Evolutionary conservation across 2,888 invertebrate species (phyloP), one percentile per base, ranked within the genome.

Genomic region (Tipula helvola): DNA sequence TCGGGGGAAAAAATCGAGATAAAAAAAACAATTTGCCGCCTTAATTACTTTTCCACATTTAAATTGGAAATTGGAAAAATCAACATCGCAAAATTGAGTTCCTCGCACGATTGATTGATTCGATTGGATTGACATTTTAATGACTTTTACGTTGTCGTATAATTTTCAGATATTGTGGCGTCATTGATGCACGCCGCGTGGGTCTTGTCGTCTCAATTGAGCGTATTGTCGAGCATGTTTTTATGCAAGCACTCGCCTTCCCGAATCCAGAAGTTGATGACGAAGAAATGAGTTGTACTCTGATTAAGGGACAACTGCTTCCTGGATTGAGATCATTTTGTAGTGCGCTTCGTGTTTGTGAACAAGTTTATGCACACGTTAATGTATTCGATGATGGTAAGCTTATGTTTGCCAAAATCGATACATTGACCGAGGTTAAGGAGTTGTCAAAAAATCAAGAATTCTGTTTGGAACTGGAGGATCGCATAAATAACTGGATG

Each of bases 151-250:
- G 1, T 39, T 39, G 28, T 28, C 28, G 7, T 52, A 52, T 52
- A 16, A 57, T 57, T 44, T 84, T 16, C 87, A 94, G 94, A 88
- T 96, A 95, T 89, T 97, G 97, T 88, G 97, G 97, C 2, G 93
- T 97, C 16, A 93, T 97, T 52, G 96, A 97, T 89, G 95, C 95
- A 0, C 93, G 94, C 87, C 94, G 95, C 89, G 95, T 97, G 83
- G 96, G 96, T 0, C 92, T 98, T 88, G 95, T 98, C 87, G 95
- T 97, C 1, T 96, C 97, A 0, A 95, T 98, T 88, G 97, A 98
- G 90, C 94, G 97, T 47, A 95, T 97, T 12, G 95, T 98, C 90
- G 96, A 97, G 89, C 94, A 95, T 89, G 96, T 98, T 16, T 97
- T 97, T 89, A 96, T 98, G 95, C 97, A 97, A 89, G 97, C 97